Conservation (phyloP, 2,888 invertebrate species). For the Ditylenchus weischeri region DNA sequence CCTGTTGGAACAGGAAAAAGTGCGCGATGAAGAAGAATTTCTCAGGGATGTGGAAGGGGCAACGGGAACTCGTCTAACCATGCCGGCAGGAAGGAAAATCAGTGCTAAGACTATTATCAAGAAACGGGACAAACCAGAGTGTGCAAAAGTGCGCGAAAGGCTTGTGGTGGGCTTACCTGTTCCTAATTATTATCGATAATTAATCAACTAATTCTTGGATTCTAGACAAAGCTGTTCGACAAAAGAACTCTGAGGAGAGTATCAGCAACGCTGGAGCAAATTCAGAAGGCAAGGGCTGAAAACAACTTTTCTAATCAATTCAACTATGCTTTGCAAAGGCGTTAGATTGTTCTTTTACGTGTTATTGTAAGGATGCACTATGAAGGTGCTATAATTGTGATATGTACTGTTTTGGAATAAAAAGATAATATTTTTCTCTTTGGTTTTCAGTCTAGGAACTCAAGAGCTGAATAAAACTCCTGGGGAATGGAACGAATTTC, state of each 20-base stretch:
- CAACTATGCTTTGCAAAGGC: conserved; percentile 30
- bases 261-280: conserved; percentile 43
- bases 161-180: not conserved
- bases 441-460: no score
- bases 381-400: no score
- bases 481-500: no score
- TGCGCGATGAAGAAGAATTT: conserved; percentile 32
- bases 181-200: not conserved
- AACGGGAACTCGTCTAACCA: conserved; percentile 28
- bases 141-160: conserved; percentile 10
- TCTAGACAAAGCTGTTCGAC: conserved; percentile 49
- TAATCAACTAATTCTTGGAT: conserved; percentile 5
- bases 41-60: conserved; percentile 39
- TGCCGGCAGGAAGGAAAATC: not conserved
- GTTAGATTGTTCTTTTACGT: not conserved
- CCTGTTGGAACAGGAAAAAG: conserved; percentile 34
- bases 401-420: no score
- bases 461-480: no score
- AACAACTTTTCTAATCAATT: conserved; percentile 34
- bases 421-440: no score
- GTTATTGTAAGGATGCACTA: not conserved
- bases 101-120: conserved; percentile 14
- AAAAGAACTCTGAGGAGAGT: conserved; percentile 46
- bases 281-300: conserved; percentile 35
- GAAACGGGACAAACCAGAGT: conserved; percentile 25